Evolutionary conservation across 92 coral and sea anemone genomes (phyloP), one percentile per base, ranked within the genome.

Genomic region (Siderastrea radians): DNA sequence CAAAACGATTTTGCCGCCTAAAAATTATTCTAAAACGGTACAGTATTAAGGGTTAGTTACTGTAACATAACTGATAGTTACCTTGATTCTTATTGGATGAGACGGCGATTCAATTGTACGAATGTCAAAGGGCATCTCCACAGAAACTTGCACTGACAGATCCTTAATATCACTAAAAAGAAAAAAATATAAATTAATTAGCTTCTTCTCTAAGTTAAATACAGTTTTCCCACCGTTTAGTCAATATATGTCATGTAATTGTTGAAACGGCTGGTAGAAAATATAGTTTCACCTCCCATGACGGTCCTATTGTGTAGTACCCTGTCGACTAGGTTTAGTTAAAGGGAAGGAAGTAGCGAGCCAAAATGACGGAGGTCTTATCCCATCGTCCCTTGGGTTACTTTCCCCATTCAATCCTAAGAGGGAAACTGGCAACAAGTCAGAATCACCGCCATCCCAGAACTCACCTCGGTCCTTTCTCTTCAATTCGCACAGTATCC

Each of bases 51-150:
- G 45, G 10, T 44, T 1, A 7, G 46, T 3, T 12, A 11, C 11
- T 6, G 66, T 1, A 61, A 61, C 5, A 17, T 16, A 7, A 16
- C 6, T 45, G 11, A 53, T 10, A 9, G 5, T 74, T 68, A 98
- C 99, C 94, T 98, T 98, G 66, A 87, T 78, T 78, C 74, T 84
- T 48, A 98, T 85, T 6, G 78, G 80, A 75, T 98, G 99, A 17
- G 98, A 80, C 3, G 98, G 95, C 47, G 97, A 95, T 57, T 87
- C 82, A 12, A 98, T 91, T 17, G 95, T 71, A 52, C 98, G 93
- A 52, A 98, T 98, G 49, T 98, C 99, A 85, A 95, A 98, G 7
- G 99, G 99, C 99, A 98, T 98, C 95, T 98, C 99, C 13, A 98
- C 93, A 72, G 98, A 92, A 88, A 98, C 93, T 70, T 94, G 92